Evolutionary conservation across 2,113 vertebrate species (phyloP).

Genomic region (Anoura caudifer): DNA sequence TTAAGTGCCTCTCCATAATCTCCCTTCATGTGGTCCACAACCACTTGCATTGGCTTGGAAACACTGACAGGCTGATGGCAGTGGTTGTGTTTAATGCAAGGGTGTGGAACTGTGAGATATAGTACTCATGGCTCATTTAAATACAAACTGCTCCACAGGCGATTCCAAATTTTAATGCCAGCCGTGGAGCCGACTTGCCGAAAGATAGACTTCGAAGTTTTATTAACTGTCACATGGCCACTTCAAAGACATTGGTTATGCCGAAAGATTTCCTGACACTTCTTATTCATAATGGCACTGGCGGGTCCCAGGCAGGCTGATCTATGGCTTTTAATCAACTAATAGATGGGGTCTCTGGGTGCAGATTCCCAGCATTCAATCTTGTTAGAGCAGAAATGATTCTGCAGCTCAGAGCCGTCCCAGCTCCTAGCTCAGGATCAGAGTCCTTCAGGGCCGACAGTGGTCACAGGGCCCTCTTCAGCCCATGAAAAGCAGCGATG

Average conservation of each 20-base stretch:
- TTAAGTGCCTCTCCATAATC: neutral
- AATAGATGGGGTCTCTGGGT: conserved; percentile 74
- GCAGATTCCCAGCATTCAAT: conserved; percentile 61
- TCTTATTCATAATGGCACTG: conserved; percentile 77
- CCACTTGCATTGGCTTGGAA: neutral
- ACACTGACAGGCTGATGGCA: neutral
- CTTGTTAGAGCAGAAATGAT: conserved; percentile 67
- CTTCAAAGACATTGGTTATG: conserved; percentile 73
- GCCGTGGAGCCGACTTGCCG: conserved; percentile 39
- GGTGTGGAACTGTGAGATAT: conserved; percentile 31
- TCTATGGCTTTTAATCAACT: conserved; percentile 83
- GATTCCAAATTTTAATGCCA: conserved; percentile 56
- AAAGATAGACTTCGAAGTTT: conserved; percentile 71
- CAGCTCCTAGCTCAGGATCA: conserved; percentile 49
- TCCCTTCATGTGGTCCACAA: neutral
- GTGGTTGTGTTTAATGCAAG: neutral
- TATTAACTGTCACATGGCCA: conserved; percentile 80
- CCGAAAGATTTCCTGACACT: conserved; percentile 73
- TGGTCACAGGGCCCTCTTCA: conserved; percentile 3
- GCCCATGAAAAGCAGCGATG: neutral
- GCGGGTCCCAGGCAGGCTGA: conserved; percentile 74
- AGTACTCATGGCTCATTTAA: conserved; percentile 56
- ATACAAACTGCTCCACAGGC: conserved; percentile 72
- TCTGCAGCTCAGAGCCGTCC: conserved; percentile 39
- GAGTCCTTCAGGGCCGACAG: neutral